These are phyloP conservation scores for Blera fallax DNA, from an alignment of 2,888 invertebrate genomes.

Conservation along the genomic window DNA sequence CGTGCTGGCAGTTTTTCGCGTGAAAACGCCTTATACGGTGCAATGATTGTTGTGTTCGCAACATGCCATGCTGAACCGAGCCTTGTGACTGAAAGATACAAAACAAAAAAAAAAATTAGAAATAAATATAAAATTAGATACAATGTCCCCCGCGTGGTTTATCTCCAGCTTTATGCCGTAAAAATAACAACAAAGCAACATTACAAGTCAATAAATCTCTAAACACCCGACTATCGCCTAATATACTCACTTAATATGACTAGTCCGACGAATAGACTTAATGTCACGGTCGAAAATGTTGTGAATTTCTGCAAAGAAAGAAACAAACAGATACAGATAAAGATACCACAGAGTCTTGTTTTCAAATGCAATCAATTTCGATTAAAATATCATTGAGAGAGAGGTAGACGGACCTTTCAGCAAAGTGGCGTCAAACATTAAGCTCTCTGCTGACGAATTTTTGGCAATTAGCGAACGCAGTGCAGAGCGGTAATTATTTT, in stretches of 20 bases:
- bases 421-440: neutral
- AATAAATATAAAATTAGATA: constrained; percentile 33
- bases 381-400: constrained; percentile 28
- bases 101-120: constrained; percentile 43
- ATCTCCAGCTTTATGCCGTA: neutral
- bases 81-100: constrained; percentile 87
- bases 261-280: constrained; percentile 96
- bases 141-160: constrained; percentile 5
- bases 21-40: constrained; percentile 95
- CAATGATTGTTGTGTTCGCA: constrained; percentile 89
- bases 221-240: constrained; percentile 18
- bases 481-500: neutral
- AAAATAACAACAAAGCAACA: constrained; percentile 4
- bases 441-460: constrained; percentile 1
- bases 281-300: constrained; percentile 94
- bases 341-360: constrained; percentile 1
- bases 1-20: constrained; percentile 92
- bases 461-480: constrained; percentile 1
- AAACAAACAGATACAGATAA: constrained; percentile 16
- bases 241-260: constrained; percentile 92
- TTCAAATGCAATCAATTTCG: constrained; percentile 54
- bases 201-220: constrained; percentile 49
- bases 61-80: constrained; percentile 97
- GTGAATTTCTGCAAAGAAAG: constrained; percentile 89
- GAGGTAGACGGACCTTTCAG: neutral